Conservation (phyloP, 2,113 vertebrate species). For the Psilopogon haemacephalus region DNA sequence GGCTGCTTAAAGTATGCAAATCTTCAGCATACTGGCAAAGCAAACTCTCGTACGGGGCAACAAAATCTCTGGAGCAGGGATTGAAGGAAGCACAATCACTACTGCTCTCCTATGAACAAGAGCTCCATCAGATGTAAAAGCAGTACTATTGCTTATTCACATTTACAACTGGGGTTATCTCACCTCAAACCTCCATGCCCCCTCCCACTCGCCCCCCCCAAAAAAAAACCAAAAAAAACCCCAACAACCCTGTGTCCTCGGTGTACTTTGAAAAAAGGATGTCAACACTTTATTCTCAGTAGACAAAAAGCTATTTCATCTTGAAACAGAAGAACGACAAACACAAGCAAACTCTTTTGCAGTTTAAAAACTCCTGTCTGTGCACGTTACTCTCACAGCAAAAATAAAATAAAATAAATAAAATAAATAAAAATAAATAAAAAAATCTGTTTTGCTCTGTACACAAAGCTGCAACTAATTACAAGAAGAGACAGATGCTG, state of each 20-base stretch:
- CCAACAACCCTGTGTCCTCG: background rate
- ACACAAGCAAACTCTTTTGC: conserved; percentile 64
- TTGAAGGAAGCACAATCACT: background rate
- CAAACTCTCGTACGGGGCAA: background rate
- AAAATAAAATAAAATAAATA: background rate
- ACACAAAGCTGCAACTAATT: conserved; percentile 83
- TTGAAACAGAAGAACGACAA: conserved; percentile 31
- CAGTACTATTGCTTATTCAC: background rate
- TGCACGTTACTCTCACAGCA: conserved; percentile 68
- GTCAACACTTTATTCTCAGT: background rate
- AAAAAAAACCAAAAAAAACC: background rate
- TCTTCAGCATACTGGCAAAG: background rate
- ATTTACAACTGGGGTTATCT: background rate
- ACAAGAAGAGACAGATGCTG: conserved; percentile 84
- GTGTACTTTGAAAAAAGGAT: background rate
- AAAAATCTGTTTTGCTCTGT: conserved; percentile 73
- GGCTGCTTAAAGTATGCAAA: background rate
- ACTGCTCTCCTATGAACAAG: background rate
- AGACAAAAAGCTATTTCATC: conserved; percentile 12
- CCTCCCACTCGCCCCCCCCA: background rate
- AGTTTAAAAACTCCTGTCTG: conserved; percentile 78
- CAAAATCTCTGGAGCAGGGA: background rate
- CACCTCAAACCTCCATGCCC: background rate
- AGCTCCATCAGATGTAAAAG: background rate
- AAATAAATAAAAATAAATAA: background rate